Percentiles rank a stretch among this genome's conserved stretches.
phyloP scores from a whole-genome alignment of 2,888 invertebrate species.

The Tenodera sinensis region DNA sequence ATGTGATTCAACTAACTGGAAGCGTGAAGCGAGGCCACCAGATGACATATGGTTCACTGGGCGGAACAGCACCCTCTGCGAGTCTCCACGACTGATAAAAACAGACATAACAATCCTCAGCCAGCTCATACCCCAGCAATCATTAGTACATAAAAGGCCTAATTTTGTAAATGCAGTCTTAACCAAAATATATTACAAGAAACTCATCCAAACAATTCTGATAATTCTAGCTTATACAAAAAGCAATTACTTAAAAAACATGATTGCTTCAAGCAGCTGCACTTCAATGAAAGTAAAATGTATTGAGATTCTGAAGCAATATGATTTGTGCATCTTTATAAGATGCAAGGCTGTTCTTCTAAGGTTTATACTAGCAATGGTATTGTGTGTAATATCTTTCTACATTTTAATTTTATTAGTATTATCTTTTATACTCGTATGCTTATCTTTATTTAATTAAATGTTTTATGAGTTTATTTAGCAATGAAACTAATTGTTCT shows the following conservation, averaged over 20 bases:
- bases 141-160: neutral
- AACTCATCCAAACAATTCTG: neutral
- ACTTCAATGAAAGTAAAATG: neutral
- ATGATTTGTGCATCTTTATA: neutral
- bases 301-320: neutral
- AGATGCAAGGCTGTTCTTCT: neutral
- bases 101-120: conserved; percentile 17
- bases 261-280: neutral
- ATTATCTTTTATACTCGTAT: no score
- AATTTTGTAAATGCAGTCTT: neutral
- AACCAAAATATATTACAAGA: neutral
- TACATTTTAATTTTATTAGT: no score
- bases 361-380: no score
- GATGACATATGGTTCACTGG: conserved; percentile 69
- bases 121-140: neutral
- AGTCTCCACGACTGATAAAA: conserved; percentile 65
- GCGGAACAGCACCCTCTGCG: conserved; percentile 70
- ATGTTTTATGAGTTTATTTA: no score
- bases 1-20: conserved; percentile 59
- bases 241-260: neutral
- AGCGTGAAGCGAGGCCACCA: conserved; percentile 61
- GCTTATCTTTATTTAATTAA: no score
- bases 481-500: no score
- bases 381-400: no score
- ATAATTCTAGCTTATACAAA: neutral